Evolutionary conservation across 37 sponge, comb jelly and placozoan species (phyloP).

Genomic region (Chondrosia reniformis): DNA sequence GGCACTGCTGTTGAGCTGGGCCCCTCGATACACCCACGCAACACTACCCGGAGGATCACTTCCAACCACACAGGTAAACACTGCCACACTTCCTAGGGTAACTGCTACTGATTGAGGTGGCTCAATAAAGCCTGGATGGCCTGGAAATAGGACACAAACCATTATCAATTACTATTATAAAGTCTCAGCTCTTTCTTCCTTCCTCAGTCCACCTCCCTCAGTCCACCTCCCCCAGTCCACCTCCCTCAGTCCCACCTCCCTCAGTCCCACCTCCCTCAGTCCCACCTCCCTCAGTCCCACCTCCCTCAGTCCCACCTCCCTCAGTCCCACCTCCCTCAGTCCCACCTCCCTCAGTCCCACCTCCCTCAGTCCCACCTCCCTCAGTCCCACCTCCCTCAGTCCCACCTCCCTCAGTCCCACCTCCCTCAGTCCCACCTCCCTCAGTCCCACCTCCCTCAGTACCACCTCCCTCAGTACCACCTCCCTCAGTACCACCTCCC

Average conservation of each 20-base stretch:
- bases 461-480: not conserved
- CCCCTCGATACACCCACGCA: slow-evolving; percentile 22
- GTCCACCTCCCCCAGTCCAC: not conserved
- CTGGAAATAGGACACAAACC: too few relatives aligned
- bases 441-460: not conserved
- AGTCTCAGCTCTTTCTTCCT: not conserved
- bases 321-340: not conserved
- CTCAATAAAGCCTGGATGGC: slow-evolving; percentile 33
- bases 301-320: not conserved
- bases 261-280: not conserved
- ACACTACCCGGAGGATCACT: slow-evolving; percentile 48
- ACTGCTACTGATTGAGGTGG: slow-evolving; percentile 13
- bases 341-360: not conserved
- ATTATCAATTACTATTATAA: too few relatives aligned
- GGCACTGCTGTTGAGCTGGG: not conserved
- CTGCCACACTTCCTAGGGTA: slow-evolving; percentile 14
- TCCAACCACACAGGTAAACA: slow-evolving; percentile 28
- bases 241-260: not conserved
- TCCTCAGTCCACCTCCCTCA: not conserved
- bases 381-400: not conserved
- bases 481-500: too few relatives aligned
- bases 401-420: not conserved
- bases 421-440: not conserved
- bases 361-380: not conserved
- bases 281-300: not conserved